Evolutionary conservation across 2,113 vertebrate genomes (phyloP).

Genomic region (Sebastes schlegelii): DNA sequence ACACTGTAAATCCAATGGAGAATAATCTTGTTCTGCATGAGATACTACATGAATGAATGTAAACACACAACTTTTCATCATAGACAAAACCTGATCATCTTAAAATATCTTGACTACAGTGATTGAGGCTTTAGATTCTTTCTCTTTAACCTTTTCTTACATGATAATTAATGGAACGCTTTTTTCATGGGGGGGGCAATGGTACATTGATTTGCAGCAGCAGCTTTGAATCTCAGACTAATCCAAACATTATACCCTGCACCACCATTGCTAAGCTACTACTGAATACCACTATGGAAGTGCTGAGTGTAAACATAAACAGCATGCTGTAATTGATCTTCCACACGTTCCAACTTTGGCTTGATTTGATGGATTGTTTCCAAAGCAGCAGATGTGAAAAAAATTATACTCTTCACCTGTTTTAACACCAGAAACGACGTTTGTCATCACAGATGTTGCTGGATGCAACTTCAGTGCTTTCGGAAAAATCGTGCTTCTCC

Average conservation of each 20-base stretch:
- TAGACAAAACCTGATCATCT: neutral
- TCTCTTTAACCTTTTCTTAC: neutral
- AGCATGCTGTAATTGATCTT: slow-evolving; percentile 9
- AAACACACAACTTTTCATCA: slow-evolving; percentile 1
- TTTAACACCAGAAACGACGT: slow-evolving; percentile 9
- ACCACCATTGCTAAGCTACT: slow-evolving; percentile 1
- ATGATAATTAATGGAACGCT: neutral
- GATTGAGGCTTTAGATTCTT: neutral
- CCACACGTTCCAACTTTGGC: slow-evolving; percentile 1
- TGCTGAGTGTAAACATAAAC: neutral
- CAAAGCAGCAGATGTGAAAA: slow-evolving; percentile 4
- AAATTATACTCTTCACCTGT: neutral
- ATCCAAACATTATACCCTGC: slow-evolving; percentile 19
- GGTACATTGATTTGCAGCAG: slow-evolving; percentile 17
- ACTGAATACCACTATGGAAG: slow-evolving; percentile 3
- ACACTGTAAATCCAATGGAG: neutral
- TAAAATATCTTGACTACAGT: neutral
- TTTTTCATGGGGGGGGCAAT: neutral
- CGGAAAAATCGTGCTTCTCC: neutral
- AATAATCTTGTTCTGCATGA: neutral
- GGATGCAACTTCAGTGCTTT: neutral
- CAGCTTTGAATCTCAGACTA: slow-evolving; percentile 16
- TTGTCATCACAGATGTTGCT: slow-evolving; percentile 13
- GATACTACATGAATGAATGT: neutral
- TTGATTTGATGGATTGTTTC: neutral